phyloP scores from a whole-genome alignment of 2,113 vertebrate species.

The Cyprinodon tularosa region DNA sequence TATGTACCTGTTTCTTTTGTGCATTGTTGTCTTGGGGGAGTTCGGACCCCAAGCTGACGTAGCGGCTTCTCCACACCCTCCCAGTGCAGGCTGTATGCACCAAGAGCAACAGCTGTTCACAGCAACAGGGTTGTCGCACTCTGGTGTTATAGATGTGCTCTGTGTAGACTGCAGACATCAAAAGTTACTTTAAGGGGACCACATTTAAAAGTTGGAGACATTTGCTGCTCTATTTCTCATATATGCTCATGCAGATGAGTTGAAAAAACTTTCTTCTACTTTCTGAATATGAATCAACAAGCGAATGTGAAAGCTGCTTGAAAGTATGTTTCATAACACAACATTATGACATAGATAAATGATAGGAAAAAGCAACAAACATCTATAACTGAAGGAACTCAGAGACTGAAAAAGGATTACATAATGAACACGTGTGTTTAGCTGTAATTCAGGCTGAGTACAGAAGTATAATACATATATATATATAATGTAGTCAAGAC shows the following conservation, averaged over 20 bases:
- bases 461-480: too few species aligned
- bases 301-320: background rate
- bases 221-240: background rate
- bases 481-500: too few species aligned
- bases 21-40: slow-evolving; percentile 10
- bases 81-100: slow-evolving; percentile 32
- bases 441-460: too few species aligned
- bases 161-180: slow-evolving; percentile 12
- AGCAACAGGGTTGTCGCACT: slow-evolving; percentile 9
- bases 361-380: too few species aligned
- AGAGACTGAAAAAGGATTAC: too few species aligned
- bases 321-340: background rate
- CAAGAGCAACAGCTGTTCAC: slow-evolving; percentile 49
- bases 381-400: too few species aligned
- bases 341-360: too few species aligned
- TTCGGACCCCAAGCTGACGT: slow-evolving; percentile 28
- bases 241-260: background rate
- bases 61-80: slow-evolving; percentile 43
- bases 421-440: too few species aligned
- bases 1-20: slow-evolving; percentile 16
- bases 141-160: slow-evolving; percentile 18
- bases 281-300: background rate
- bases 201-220: background rate
- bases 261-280: background rate
- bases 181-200: background rate